These are phyloP conservation scores for Drosophila littoralis DNA, from an alignment of 1,140 invertebrate genomes.

Conservation along the genomic window DNA sequence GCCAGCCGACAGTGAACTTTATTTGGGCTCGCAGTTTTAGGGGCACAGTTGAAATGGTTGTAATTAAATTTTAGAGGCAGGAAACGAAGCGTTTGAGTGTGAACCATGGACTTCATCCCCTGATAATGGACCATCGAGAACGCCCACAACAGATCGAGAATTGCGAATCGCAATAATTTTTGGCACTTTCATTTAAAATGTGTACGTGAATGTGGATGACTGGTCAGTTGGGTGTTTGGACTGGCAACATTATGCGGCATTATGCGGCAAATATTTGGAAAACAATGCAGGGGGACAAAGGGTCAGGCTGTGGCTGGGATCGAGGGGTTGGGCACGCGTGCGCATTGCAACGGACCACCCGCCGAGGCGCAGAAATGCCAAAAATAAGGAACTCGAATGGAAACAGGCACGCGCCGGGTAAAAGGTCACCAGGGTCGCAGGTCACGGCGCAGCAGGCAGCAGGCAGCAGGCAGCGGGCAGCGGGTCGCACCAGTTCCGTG, in stretches of 20 bases:
- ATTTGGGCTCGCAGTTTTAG: no score
- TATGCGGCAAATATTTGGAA: constrained; percentile 22
- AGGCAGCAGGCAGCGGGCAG: background rate
- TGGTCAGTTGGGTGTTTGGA: constrained; percentile 1
- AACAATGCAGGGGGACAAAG: background rate
- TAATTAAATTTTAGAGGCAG: background rate
- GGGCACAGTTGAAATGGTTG: background rate
- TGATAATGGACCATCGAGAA: background rate
- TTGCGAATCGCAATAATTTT: constrained; percentile 1
- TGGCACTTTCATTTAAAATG: constrained; percentile 15
- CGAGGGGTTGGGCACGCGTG: background rate
- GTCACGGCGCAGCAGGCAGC: background rate
- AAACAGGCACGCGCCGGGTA: constrained; percentile 8
- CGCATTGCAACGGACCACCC: constrained; percentile 1
- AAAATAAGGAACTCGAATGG: constrained; percentile 1
- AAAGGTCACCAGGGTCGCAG: constrained; percentile 8
- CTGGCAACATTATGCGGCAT: constrained; percentile 12
- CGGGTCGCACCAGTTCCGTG: background rate
- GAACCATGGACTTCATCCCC: background rate
- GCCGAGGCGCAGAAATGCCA: background rate
- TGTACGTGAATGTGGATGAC: background rate
- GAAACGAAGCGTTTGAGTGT: constrained; percentile 1
- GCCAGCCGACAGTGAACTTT: no score
- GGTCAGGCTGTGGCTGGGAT: background rate
- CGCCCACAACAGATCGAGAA: background rate